Evolutionary conservation across 2,888 invertebrate species (phyloP).

Genomic region (Eudasyphora cyanicolor): DNA sequence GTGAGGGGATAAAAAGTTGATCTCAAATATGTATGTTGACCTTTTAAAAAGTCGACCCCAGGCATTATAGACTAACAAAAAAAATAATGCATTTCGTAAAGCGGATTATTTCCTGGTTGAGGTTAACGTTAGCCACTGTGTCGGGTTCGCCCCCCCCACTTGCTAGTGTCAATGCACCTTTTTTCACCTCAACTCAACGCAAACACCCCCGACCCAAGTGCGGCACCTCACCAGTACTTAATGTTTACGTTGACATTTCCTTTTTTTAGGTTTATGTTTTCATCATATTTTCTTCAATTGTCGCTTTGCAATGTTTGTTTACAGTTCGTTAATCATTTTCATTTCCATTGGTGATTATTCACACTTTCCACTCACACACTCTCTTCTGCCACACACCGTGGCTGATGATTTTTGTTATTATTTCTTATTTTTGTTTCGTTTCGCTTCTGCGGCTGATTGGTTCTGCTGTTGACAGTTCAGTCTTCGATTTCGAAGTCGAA

Average conservation of each 20-base stretch:
- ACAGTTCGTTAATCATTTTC: conserved; percentile 4
- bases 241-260: not conserved
- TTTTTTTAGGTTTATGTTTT: conserved; percentile 19
- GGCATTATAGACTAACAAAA: no score
- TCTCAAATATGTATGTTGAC: no score
- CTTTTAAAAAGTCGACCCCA: no score
- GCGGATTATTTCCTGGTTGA: no score
- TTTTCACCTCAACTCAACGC: not conserved
- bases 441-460: conserved; percentile 27
- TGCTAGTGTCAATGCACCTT: not conserved
- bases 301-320: not conserved
- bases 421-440: not conserved
- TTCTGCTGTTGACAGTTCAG: conserved; percentile 19
- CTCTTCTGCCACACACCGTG: not conserved
- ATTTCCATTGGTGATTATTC: conserved; percentile 14
- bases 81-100: no score
- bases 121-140: no score
- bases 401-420: not conserved
- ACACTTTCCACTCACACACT: not conserved
- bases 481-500: not conserved
- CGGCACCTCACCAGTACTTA: not conserved
- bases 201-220: not conserved
- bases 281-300: not conserved
- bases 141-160: not conserved
- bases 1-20: no score